Base-by-base conservation (phyloP, 1,140 invertebrate genomes). In the Pseudomyrmex pallidus region DNA sequence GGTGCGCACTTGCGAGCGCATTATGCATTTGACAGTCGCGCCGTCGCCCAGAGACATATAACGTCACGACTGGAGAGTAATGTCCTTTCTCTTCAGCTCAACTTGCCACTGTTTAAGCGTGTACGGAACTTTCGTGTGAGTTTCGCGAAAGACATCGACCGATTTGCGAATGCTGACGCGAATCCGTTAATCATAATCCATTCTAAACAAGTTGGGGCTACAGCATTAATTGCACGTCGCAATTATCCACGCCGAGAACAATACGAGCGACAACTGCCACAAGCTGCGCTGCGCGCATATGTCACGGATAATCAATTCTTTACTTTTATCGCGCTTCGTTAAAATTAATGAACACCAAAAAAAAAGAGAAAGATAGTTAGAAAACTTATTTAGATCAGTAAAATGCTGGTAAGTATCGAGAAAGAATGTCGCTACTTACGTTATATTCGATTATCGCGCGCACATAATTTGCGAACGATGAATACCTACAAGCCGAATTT, bases 1-100 rank as follows among this genome's bases (percentile, higher is more conserved):
- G 78, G 35, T 82, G 78, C 35, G 78, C 74, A 77, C 76, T 80
- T 59, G 76, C 46, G 56, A 70, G 76, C 76, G 76, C 78, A 82
- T 82, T 82, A 82, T 82, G 78, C 78, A 82, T 74, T 74, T 82
- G 78, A 82, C 78, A 82, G 68, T 82, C 66, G 70, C 72, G 44
- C 25, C 70, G 54, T 61, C 72, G 72, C 35, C 48, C 50, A 57
- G 78, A 82, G 68, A 82, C 78, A 74, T 82, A 82, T 82, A 64
- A 80, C 78, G 62, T 74, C 78, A 64, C 72, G 52, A 17, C 70
- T 70, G 70, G 67, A 82, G 78, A 82, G 50, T 82, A 82, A 82
- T 74, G 70, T 74, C 78, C 57, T 35, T 59, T 80, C 76, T 52
- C 78, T 82, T 54, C 61, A 20, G 78, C 70, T 74, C 54, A 59